Percentiles rank a stretch among this genome's conserved stretches.
These are phyloP conservation scores for Acipenser transmontanus DNA, from an alignment of 2,797 vertebrate genomes.

Conservation along the genomic window DNA sequence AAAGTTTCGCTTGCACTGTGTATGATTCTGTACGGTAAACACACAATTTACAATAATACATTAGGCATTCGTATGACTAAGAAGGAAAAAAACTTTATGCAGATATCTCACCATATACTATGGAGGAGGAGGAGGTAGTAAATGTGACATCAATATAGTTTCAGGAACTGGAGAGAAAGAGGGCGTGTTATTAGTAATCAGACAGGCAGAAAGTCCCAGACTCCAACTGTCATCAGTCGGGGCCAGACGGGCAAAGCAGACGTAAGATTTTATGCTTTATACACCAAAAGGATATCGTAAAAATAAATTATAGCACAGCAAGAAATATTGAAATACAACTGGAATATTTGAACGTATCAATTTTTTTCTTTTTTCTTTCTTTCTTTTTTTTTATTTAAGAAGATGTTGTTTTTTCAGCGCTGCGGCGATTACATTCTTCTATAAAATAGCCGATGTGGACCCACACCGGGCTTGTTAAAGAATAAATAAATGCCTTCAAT, in stretches of 20 bases:
- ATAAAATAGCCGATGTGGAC: constrained; percentile 10
- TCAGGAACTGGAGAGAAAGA: constrained; percentile 35
- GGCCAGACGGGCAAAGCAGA: constrained; percentile 14
- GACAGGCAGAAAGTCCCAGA: constrained; percentile 37
- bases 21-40: constrained; percentile 13
- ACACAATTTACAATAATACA: constrained; percentile 8
- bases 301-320: background rate
- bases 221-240: constrained; percentile 25
- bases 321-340: constrained; percentile 10
- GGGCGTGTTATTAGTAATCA: constrained; percentile 39
- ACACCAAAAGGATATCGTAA: background rate
- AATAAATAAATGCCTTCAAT: constrained; percentile 21
- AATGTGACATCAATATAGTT: constrained; percentile 27
- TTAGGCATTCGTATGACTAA: constrained; percentile 10
- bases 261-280: constrained; percentile 6
- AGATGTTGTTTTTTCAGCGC: constrained; percentile 5
- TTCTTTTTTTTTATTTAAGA: background rate
- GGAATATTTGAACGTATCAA: constrained; percentile 19
- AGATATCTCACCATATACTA: constrained; percentile 7
- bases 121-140: constrained; percentile 28
- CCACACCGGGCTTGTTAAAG: constrained; percentile 10
- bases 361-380: background rate
- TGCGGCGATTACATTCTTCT: constrained; percentile 17
- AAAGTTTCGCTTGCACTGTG: constrained; percentile 11
- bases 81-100: constrained; percentile 24